phyloP scores from a whole-genome alignment of 2,113 vertebrate genomes.

The Pontoporia blainvillei region DNA sequence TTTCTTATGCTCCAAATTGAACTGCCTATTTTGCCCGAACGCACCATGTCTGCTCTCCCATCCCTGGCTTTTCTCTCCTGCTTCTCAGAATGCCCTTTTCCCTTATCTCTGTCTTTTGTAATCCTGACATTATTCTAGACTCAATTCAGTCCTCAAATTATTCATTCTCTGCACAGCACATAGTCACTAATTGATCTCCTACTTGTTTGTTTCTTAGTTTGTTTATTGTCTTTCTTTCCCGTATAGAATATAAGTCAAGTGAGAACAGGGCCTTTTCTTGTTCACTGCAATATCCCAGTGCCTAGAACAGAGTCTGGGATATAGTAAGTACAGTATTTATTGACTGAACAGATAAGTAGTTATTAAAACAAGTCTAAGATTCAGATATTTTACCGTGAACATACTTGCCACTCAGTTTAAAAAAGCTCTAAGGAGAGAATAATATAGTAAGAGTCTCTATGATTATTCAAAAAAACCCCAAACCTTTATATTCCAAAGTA shows the following conservation, averaged over 20 bases:
- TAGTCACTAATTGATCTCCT: not conserved
- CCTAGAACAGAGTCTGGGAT: not conserved
- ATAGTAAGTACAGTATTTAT: not conserved
- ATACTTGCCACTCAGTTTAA: not conserved
- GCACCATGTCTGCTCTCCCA: not conserved
- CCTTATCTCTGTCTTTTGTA: not conserved
- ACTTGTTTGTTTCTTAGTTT: not conserved
- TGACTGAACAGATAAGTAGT: not conserved
- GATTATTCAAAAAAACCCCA: not conserved
- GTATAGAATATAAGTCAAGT: not conserved
- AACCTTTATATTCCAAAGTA: constrained; percentile 5
- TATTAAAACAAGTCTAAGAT: not conserved
- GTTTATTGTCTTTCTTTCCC: not conserved
- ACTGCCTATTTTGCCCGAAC: not conserved
- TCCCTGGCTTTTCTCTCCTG: not conserved
- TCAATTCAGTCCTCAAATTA: not conserved
- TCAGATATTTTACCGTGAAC: not conserved
- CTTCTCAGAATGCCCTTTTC: not conserved
- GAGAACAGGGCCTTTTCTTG: not conserved
- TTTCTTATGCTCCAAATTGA: not conserved
- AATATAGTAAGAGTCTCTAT: not conserved
- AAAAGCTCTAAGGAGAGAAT: not conserved
- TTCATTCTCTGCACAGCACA: not conserved
- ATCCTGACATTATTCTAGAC: not conserved
- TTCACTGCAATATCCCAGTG: not conserved